Evolutionary conservation across 2,888 invertebrate genomes (phyloP), one percentile per base, ranked within the genome.

Genomic region (Napeogenes sylphis): DNA sequence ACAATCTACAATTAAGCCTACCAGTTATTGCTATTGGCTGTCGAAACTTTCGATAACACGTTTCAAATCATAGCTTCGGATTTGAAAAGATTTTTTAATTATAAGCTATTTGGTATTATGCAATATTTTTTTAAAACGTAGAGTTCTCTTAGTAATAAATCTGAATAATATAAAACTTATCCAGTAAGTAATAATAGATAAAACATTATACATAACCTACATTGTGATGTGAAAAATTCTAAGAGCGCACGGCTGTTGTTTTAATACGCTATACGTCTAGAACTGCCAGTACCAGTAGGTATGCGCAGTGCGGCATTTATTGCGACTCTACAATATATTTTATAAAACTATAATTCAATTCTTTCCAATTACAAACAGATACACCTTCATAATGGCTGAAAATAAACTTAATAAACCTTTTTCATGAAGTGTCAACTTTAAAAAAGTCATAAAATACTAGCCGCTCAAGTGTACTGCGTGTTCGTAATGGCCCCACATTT

Each of bases 21-120:
- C 72, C 72, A 75, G 74, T 78, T 77, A 81, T 75, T 68, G 68
- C 68, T 65, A 76, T 78, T 77, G 76, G 80, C 71, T 77, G 78
- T 70, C 68, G 70, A 71, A 75, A 80, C 80, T 83, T 80, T 83
- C 79, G 71, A 76, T 74, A 75, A 71, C 67, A 30, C 30, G 42
- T 42, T 10, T 42, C 12, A 30, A 51, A 51, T 13, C 51, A 30
- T 30, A 30, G 2, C 5, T 59, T 71, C 63, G 68, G 68, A 66
- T 67, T 73, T 70, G 70, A 69, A 64, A 62, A 67, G 69, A 68
- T 30, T 51, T 10, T 21, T 21, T n/a, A 13, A 8, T 47, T 8
- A n/a, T 47, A 10, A 21, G 21, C 21, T 21, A 21, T 21, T 21
- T 21, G 21, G 21, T 21, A 35, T 35, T 35, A 4, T 35, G 35